A percentile compares a stretch with the other conserved stretches of the same genome.
Evolutionary conservation across 1,140 invertebrate species (phyloP).

Genomic region (Mamestra configurata): DNA sequence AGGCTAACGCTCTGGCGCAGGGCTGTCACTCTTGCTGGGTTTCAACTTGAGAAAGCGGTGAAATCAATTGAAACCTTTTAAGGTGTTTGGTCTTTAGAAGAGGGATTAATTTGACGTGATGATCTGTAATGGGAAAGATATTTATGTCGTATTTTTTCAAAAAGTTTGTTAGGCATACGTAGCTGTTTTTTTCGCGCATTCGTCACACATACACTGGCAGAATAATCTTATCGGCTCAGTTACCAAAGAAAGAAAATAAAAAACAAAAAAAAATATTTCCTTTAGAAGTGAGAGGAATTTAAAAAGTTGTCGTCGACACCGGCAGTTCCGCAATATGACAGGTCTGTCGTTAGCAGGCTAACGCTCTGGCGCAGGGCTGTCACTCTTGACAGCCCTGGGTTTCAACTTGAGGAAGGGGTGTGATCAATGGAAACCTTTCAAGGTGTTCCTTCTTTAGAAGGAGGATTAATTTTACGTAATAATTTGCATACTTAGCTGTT

Average conservation of each 20-base stretch:
- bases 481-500: too few relatives aligned
- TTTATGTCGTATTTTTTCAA: too few relatives aligned
- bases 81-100: neutral
- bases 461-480: neutral
- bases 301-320: slow-evolving; percentile 43
- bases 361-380: slow-evolving; percentile 3
- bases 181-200: too few relatives aligned
- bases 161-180: too few relatives aligned
- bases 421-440: neutral
- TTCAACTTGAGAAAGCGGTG: slow-evolving; percentile 3
- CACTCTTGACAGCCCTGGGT: neutral
- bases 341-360: slow-evolving; percentile 38
- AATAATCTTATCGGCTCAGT: too few relatives aligned
- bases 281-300: slow-evolving; percentile 38
- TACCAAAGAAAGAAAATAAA: too few relatives aligned
- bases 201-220: too few relatives aligned
- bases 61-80: neutral
- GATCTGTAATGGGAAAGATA: too few relatives aligned
- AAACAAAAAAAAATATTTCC: too few relatives aligned
- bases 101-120: neutral
- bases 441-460: neutral
- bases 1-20: slow-evolving; percentile 11
- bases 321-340: slow-evolving; percentile 39
- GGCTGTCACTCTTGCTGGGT: neutral
- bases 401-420: slow-evolving; percentile 5